Evolutionary conservation across 2,888 invertebrate species (phyloP), one percentile per base, ranked within the genome.

Genomic region (Muschampia plurimacula): DNA sequence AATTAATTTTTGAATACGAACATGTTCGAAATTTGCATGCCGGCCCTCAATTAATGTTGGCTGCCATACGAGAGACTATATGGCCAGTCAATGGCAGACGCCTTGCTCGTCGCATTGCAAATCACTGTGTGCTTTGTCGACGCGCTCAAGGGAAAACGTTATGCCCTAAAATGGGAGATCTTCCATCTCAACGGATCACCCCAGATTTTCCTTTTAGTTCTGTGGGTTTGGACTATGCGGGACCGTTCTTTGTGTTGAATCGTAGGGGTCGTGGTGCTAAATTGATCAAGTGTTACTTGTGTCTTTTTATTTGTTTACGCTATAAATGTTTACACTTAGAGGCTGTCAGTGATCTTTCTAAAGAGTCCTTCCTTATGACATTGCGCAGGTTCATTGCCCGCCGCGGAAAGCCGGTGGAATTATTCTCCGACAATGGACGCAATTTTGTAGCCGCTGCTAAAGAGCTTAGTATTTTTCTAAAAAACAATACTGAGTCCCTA

Each of bases 261-360:
- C 8, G 22, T 22, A 55, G 7, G 10, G 22, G 55, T 55, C 55
- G 55, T 55, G 55, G 55, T 22, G 8, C 55, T 55, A 55, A 22
- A 55, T 55, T 55, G 22, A 3, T 22, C 15, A 55, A 55, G 9
- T 55, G 55, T 22, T 55, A 55, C 13, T 55, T 55, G 15, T 55
- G 55, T 22, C 15, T 55, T 15, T 55, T 55, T 55, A 55, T 55
- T 22, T 55, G 55, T 22, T 9, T 55, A 15, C 55, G 55, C 10
- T 55, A 55, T 22, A 55, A 55, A 55, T 55, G 55, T 10, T 55
- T 55, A 55, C 55, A 55, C 5, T 22, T 55, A 55, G 55, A 22
- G 9, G 55, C 55, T 10, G 55, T 55, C 9, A 55, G 55, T 7
- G 55, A 55, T 10, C 55, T 55, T 9, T 55, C 55, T 22, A 55